Percentiles rank a stretch among this genome's conserved stretches.
Evolutionary conservation across 1,140 invertebrate genomes (phyloP).

Genomic region (Lethocerus indicus): DNA sequence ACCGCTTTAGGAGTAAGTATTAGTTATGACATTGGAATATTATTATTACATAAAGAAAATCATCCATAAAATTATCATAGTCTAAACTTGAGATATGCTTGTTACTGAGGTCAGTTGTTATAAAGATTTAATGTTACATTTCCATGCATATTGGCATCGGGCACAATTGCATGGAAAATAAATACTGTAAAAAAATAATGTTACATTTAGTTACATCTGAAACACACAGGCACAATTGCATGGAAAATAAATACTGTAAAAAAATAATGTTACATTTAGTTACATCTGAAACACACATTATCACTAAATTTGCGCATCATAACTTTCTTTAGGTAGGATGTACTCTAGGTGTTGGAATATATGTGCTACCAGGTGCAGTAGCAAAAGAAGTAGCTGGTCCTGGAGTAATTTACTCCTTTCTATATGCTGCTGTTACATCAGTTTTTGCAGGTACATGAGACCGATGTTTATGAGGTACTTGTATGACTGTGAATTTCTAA

Average conservation of each 20-base stretch:
- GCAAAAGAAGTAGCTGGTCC: constrained; percentile 71
- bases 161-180: neutral
- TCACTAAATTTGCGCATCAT: neutral
- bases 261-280: neutral
- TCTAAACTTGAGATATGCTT: neutral
- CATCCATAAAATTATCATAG: neutral
- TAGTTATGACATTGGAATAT: too few species aligned
- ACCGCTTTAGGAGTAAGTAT: constrained; percentile 47
- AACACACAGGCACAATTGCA: neutral
- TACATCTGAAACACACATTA: neutral
- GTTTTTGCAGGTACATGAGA: constrained; percentile 77
- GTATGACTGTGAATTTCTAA: too few species aligned
- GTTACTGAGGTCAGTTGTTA: neutral
- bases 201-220: neutral
- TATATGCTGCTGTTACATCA: constrained; percentile 75
- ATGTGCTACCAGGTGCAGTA: constrained; percentile 77
- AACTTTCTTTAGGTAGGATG: constrained; percentile 39
- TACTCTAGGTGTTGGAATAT: constrained; percentile 82
- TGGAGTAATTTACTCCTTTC: constrained; percentile 69
- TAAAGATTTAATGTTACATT: neutral
- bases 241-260: neutral
- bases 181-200: neutral
- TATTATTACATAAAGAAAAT: neutral
- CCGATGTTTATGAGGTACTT: too few species aligned
- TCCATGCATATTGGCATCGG: neutral